These are phyloP conservation scores for Phthorimaea operculella DNA, from an alignment of 1,140 invertebrate genomes.

Conservation along the genomic window DNA sequence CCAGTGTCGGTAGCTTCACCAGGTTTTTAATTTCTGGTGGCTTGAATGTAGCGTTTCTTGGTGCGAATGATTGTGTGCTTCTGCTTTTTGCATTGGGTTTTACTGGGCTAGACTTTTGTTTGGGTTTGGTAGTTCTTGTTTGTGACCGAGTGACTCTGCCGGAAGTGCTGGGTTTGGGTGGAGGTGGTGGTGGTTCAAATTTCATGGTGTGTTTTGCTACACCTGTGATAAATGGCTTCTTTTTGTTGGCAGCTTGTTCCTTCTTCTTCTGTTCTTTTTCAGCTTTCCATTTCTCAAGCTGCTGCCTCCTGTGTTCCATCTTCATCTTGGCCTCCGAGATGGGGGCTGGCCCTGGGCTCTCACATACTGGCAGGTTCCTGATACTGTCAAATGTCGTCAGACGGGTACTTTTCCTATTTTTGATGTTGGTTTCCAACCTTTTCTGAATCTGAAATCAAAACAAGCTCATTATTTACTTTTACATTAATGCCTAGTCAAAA, in stretches of 20 bases:
- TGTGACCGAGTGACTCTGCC: constrained; percentile 50
- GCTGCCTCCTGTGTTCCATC: constrained; percentile 34
- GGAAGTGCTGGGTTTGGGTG: constrained; percentile 37
- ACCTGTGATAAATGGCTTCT: constrained; percentile 49
- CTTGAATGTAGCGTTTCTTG: constrained; percentile 43
- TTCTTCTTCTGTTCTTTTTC: constrained; percentile 48
- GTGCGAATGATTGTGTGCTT: constrained; percentile 40
- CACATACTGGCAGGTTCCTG: constrained; percentile 31
- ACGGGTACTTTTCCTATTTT: constrained; percentile 33
- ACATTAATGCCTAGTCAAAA: too few relatives aligned
- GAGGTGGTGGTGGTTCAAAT: constrained; percentile 40
- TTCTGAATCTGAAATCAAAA: constrained; percentile 41
- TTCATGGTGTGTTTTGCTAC: constrained; percentile 28
- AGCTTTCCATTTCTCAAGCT: constrained; percentile 53
- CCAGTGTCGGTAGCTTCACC: constrained; percentile 20
- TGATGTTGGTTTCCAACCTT: constrained; percentile 34
- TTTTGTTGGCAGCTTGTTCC: constrained; percentile 36
- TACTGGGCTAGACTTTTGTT: constrained; percentile 9
- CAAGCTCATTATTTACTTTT: neutral
- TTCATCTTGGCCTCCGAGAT: constrained; percentile 25
- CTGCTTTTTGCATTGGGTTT: constrained; percentile 5
- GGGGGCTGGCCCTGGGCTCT: constrained; percentile 19
- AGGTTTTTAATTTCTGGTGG: constrained; percentile 37
- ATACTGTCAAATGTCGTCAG: constrained; percentile 41
- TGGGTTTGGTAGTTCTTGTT: constrained; percentile 20